Evolutionary conservation across 1,140 invertebrate species (phyloP).

Genomic region (Drosophila burlai): DNA sequence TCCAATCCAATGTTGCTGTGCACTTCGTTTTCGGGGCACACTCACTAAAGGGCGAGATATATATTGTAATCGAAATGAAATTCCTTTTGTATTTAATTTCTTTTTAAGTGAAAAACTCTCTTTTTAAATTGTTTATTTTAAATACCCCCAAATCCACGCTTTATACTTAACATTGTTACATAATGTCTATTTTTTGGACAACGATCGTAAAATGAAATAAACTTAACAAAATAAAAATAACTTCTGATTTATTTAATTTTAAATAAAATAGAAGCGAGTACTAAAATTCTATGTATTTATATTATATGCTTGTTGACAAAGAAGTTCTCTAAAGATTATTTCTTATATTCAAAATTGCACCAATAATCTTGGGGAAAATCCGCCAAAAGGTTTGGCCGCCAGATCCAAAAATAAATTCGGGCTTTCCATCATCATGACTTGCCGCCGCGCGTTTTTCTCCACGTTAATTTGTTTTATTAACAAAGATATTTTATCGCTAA

Average conservation of each 20-base stretch:
- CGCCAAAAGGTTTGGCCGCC: not conserved
- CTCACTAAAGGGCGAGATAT: constrained; percentile 42
- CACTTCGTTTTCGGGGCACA: constrained; percentile 74
- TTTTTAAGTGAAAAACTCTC: constrained; percentile 54
- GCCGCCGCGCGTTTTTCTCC: constrained; percentile 18
- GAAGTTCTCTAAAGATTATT: no score
- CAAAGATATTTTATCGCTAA: constrained; percentile 77
- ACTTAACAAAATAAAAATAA: constrained; percentile 27
- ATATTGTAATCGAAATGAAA: constrained; percentile 37
- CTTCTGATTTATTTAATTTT: not conserved
- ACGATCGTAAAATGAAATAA: constrained; percentile 46
- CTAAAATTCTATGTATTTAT: not conserved
- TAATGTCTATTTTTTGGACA: constrained; percentile 54
- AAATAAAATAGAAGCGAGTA: not conserved
- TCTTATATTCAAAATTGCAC: not conserved
- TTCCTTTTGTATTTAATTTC: constrained; percentile 77
- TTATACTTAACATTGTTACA: constrained; percentile 65
- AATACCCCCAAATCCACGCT: constrained; percentile 17
- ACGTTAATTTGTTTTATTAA: constrained; percentile 79
- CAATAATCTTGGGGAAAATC: constrained; percentile 2
- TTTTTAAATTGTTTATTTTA: constrained; percentile 60
- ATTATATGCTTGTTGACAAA: not conserved
- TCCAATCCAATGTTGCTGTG: constrained; percentile 51
- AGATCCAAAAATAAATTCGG: constrained; percentile 51
- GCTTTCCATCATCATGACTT: constrained; percentile 31